These are phyloP conservation scores for Mylabris phalerata DNA, from an alignment of 1,140 invertebrate genomes.

Conservation along the genomic window DNA sequence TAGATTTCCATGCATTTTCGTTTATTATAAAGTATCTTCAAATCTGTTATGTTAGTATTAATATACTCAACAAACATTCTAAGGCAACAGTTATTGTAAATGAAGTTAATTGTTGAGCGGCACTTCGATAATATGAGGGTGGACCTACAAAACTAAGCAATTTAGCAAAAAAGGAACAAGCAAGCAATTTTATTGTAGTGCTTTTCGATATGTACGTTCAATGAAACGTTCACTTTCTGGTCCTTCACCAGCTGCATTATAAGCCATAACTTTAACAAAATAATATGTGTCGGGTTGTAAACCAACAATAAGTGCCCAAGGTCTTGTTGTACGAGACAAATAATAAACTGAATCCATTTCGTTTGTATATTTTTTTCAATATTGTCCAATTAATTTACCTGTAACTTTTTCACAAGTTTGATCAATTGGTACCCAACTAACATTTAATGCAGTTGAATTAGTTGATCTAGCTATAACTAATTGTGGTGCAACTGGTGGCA, in stretches of 20 bases:
- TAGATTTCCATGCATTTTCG: no score
- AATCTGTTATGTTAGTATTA: constrained; percentile 5
- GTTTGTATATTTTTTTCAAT: constrained; percentile 71
- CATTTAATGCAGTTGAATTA: constrained; percentile 88
- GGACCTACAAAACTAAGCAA: constrained; percentile 13
- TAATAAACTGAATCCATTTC: constrained; percentile 82
- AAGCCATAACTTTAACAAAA: constrained; percentile 91
- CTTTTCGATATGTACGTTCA: constrained; percentile 80
- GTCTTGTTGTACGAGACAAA: constrained; percentile 69
- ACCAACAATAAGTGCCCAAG: constrained; percentile 88
- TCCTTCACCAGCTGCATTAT: constrained; percentile 90
- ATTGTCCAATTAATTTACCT: constrained; percentile 89
- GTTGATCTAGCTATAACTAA: constrained; percentile 66
- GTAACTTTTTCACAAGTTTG: constrained; percentile 76
- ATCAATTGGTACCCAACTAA: constrained; percentile 85
- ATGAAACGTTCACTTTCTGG: constrained; percentile 85
- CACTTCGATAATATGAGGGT: constrained; percentile 9
- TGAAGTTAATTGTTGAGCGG: constrained; percentile 3
- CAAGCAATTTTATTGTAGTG: constrained; percentile 51
- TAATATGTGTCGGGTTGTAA: constrained; percentile 90
- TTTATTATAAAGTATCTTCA: no score
- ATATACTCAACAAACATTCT: constrained; percentile 6
- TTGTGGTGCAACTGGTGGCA: constrained; percentile 86
- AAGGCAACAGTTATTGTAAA: constrained; percentile 4
- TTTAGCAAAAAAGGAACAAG: background rate